Conservation (phyloP, 2,113 vertebrate genomes). For the Channa maculata region DNA sequence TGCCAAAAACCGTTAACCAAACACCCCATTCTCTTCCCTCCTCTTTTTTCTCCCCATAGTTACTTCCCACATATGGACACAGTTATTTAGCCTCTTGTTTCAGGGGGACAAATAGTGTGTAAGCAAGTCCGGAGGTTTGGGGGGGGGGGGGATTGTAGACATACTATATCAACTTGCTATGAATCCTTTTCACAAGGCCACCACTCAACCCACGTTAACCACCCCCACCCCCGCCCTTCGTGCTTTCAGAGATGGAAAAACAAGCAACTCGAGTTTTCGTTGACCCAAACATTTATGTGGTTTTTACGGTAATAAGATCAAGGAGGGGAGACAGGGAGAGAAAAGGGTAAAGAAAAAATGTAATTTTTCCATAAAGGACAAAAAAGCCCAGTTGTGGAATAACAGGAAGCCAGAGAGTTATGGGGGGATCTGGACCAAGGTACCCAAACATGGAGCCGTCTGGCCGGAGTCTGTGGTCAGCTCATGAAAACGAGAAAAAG, state of each 20-base stretch:
- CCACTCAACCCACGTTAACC: slow-evolving; percentile 5
- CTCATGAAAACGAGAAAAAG: slow-evolving; percentile 54
- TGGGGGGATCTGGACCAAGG: slow-evolving; percentile 66
- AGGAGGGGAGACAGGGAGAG: slow-evolving; percentile 17
- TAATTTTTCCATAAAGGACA: slow-evolving; percentile 60
- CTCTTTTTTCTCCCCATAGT: slow-evolving; percentile 19
- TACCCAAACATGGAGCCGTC: slow-evolving; percentile 79
- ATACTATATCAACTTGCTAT: slow-evolving; percentile 60
- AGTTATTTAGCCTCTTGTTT: slow-evolving; percentile 73
- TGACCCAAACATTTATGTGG: slow-evolving; percentile 71
- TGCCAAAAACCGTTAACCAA: slow-evolving; percentile 76
- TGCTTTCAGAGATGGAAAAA: slow-evolving; percentile 56
- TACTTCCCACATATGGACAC: slow-evolving; percentile 74
- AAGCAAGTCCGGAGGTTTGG: slow-evolving; percentile 42
- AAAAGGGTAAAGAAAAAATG: slow-evolving; percentile 19
- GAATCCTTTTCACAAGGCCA: slow-evolving; percentile 54
- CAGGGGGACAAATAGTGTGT: slow-evolving; percentile 69
- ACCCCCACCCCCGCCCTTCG: background rate
- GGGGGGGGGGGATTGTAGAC: slow-evolving; percentile 34
- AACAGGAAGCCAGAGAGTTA: slow-evolving; percentile 77
- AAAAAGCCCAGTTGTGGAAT: slow-evolving; percentile 66
- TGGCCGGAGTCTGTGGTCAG: slow-evolving; percentile 85
- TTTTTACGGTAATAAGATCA: slow-evolving; percentile 60
- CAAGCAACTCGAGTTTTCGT: slow-evolving; percentile 39
- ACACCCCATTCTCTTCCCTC: slow-evolving; percentile 28